phyloP scores from a whole-genome alignment of 2,113 vertebrate species.

The Odontesthes bonariensis region DNA sequence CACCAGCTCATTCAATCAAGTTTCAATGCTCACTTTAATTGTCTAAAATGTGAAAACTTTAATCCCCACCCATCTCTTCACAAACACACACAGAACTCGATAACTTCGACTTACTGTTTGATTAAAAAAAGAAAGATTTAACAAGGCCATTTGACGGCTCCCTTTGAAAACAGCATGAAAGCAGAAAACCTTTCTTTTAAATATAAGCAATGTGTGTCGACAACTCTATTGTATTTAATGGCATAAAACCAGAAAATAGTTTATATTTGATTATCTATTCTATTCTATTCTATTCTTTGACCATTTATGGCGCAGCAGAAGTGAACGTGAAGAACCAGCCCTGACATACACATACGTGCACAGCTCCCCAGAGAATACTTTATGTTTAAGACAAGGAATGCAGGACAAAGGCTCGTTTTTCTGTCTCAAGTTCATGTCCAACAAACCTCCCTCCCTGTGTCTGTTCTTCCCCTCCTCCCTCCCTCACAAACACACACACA shows the following conservation, averaged over 20 bases:
- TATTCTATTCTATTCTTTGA: constrained; percentile 1
- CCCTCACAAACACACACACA: constrained; percentile 16
- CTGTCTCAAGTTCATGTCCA: constrained; percentile 77
- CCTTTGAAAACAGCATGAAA: too few relatives aligned
- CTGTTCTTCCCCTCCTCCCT: neutral
- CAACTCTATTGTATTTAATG: too few relatives aligned
- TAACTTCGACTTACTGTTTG: too few relatives aligned
- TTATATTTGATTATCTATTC: constrained; percentile 19
- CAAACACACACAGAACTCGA: too few relatives aligned
- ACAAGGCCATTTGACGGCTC: too few relatives aligned
- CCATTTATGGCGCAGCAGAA: constrained; percentile 16
- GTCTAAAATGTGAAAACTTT: too few relatives aligned
- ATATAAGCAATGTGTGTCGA: too few relatives aligned
- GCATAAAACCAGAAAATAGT: neutral
- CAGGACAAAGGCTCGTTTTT: constrained; percentile 57
- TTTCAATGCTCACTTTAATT: too few relatives aligned
- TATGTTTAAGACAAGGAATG: constrained; percentile 70
- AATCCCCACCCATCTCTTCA: too few relatives aligned
- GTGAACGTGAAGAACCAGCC: constrained; percentile 9
- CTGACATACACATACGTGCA: constrained; percentile 30
- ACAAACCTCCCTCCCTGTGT: constrained; percentile 14
- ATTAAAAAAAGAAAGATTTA: too few relatives aligned
- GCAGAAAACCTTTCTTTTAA: too few relatives aligned
- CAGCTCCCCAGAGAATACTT: constrained; percentile 54
- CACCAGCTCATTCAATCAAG: too few relatives aligned